These are phyloP conservation scores for Kryptopterus vitreolus DNA, from an alignment of 2,797 vertebrate genomes.

Conservation along the genomic window DNA sequence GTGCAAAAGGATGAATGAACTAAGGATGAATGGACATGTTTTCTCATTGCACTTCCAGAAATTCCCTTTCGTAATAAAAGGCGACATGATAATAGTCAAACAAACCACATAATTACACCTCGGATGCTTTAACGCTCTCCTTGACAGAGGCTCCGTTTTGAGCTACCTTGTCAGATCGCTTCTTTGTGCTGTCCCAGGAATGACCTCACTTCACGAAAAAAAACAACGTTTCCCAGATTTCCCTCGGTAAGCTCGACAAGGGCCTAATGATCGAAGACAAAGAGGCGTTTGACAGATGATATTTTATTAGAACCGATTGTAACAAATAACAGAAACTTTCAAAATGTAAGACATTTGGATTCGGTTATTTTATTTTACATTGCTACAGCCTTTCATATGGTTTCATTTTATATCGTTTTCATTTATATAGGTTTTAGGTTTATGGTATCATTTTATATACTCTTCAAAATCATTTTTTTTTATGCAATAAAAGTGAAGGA, in stretches of 20 bases:
- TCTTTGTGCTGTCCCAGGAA: conserved; percentile 41
- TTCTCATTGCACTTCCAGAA: conserved; percentile 37
- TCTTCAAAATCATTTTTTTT: not conserved
- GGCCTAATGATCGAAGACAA: not conserved
- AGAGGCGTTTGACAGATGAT: not conserved
- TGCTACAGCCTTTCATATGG: not conserved
- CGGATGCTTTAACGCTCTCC: conserved; percentile 47
- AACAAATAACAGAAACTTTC: not conserved
- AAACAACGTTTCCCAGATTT: conserved; percentile 3
- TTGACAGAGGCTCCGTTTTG: conserved; percentile 40
- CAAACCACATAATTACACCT: conserved; percentile 42
- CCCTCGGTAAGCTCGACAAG: not conserved
- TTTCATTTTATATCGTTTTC: not conserved
- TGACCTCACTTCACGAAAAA: conserved; percentile 2
- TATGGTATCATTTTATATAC: not conserved
- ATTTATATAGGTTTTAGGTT: too few relatives aligned
- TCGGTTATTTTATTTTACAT: not conserved
- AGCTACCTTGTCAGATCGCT: conserved; percentile 45
- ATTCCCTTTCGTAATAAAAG: conserved; percentile 45
- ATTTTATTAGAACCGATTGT: conserved; percentile 1
- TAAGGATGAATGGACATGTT: conserved; percentile 30
- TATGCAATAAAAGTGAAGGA: not conserved
- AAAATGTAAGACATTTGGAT: not conserved
- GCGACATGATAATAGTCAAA: conserved; percentile 51
- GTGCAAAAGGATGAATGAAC: conserved; percentile 27